Conservation (phyloP, 2,113 vertebrate genomes). For the Mus spicilegus region DNA sequence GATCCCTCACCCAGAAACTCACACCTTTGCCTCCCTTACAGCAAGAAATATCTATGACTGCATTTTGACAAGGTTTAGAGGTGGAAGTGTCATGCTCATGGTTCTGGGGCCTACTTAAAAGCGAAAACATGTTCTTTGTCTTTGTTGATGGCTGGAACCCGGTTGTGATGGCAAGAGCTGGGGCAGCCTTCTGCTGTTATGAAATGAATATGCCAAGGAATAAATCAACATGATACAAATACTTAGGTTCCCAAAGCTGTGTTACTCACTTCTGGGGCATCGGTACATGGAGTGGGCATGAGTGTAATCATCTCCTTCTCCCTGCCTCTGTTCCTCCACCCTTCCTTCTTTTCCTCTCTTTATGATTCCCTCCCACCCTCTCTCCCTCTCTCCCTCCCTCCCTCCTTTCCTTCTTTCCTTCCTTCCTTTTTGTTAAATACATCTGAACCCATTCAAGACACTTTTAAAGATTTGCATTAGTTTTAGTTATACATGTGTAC, state of each 20-base stretch:
- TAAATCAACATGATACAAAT: neutral
- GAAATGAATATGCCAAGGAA: neutral
- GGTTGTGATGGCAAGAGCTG: neutral
- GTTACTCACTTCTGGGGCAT: neutral
- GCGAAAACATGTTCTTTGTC: neutral
- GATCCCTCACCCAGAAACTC: neutral
- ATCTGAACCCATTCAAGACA: neutral
- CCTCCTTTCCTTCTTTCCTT: neutral
- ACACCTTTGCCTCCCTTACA: neutral
- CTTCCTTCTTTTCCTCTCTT: neutral
- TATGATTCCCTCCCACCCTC: neutral
- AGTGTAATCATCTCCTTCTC: neutral
- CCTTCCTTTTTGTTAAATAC: neutral
- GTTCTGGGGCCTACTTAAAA: neutral
- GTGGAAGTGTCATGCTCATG: neutral
- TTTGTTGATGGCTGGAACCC: neutral
- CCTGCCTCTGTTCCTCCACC: rapidly evolving
- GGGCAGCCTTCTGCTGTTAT: neutral
- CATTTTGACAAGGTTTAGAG: neutral
- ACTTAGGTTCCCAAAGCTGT: neutral
- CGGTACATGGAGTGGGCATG: neutral
- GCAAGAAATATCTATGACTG: neutral
- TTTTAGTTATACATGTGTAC: neutral
- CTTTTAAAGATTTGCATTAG: neutral
- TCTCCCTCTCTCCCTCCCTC: rapidly evolving